phyloP scores from a whole-genome alignment of 2,113 vertebrate genomes.

The Miniopterus natalensis region DNA sequence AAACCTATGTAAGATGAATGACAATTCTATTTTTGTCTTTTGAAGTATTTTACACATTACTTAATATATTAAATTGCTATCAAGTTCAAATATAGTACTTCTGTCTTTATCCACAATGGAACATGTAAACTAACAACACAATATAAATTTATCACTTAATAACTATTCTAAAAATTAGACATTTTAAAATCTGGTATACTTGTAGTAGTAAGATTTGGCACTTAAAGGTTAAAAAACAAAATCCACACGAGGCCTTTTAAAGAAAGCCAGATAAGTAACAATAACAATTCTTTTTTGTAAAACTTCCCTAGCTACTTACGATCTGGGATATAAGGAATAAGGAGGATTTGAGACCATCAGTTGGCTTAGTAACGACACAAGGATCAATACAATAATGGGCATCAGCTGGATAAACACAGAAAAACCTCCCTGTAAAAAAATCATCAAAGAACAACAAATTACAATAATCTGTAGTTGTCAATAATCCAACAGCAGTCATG shows the following conservation, averaged over 20 bases:
- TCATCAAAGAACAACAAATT: constrained; percentile 66
- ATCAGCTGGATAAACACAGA: constrained; percentile 99
- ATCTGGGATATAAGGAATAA: constrained; percentile 96
- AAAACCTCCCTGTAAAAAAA: constrained; percentile 94
- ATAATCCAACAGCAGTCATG: neutral
- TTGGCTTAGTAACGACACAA: constrained; percentile 97
- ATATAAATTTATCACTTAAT: neutral
- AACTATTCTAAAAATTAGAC: constrained; percentile 30
- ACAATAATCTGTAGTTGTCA: neutral
- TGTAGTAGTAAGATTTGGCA: neutral
- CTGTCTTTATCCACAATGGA: neutral
- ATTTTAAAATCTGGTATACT: neutral
- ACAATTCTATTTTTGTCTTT: constrained; percentile 10
- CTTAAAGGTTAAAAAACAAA: neutral
- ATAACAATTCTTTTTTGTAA: neutral
- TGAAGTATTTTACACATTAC: neutral
- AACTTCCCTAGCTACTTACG: constrained; percentile 89
- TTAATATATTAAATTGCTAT: constrained; percentile 30
- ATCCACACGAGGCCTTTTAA: neutral
- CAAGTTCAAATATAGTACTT: constrained; percentile 36
- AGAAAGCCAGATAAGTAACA: neutral
- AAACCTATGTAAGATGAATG: constrained; percentile 62
- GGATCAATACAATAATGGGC: constrained; percentile 97
- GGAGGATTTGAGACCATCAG: constrained; percentile 98
- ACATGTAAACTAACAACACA: constrained; percentile 15